Base-by-base conservation (phyloP, 2,888 invertebrate species). In the Morinoia aosen region DNA sequence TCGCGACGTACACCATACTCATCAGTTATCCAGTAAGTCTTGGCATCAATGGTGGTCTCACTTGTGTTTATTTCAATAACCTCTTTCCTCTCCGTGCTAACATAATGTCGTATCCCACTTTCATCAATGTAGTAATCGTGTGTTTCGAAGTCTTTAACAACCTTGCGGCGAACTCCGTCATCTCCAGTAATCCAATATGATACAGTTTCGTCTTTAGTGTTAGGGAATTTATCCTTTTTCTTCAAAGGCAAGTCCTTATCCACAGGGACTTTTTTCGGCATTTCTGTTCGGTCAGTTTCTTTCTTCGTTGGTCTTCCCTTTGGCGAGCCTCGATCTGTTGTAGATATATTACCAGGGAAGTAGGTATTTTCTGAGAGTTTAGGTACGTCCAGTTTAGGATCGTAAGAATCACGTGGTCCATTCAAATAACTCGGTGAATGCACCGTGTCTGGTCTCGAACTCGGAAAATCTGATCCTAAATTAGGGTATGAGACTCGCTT, bases 11-110 rank as follows among this genome's bases (percentile, higher is more conserved):
- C 58, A 58, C 95, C 95, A 58, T 95, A 64, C 64, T 95, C 95
- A 64, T 95, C 95, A 58, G 95, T 95, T n/a, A 95, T 64, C 95
- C 95, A 95, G 64, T 95, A 95, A 19, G 95, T 76, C 25, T 76
- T 61, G 16, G 5, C 64, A 61, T 64, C 33, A 39, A 39, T 56
- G 16, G 33, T 76, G 76, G 39, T 93, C 16, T 58, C 94, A 19
- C 94, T 94, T 14, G 56, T 94, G 39, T 16, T n/a, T 57, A 94
- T 58, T 39, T 58, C 58, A 33, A 19, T 39, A 16, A 58, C 58
- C 2, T 94, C 94, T n/a, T 94, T 33, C 57, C 58, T 94, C 16
- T 64, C 95, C 4, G 95, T 93, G 14, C 57, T 16, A n/a, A 56
- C 93, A 57, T 93, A 57, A n/a, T 56, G 57, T 19, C 93, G 39